Conservation (phyloP, 2,797 vertebrate genomes). For the Pseudomugil tenellus region DNA sequence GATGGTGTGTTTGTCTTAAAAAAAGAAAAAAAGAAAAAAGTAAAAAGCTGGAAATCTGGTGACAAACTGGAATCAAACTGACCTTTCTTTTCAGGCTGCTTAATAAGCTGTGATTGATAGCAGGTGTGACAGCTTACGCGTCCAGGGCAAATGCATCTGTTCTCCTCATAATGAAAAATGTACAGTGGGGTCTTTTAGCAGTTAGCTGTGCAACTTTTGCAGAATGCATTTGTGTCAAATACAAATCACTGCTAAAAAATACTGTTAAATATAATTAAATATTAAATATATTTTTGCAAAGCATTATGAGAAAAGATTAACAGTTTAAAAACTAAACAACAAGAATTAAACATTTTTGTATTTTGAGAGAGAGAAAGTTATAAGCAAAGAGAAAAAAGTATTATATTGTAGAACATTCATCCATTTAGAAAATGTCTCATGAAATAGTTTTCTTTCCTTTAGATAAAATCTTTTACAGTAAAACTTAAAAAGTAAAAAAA, state of each 20-base stretch:
- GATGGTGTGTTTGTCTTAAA: slow-evolving; percentile 13
- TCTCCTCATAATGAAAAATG: background rate
- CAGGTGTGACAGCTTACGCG: slow-evolving; percentile 26
- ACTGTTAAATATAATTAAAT: background rate
- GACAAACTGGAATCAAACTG: slow-evolving; percentile 22
- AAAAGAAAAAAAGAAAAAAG: slow-evolving; percentile 14
- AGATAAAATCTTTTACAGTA: background rate
- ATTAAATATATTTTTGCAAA: background rate
- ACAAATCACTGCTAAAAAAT: background rate
- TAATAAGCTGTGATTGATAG: slow-evolving; percentile 42
- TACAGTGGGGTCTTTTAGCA: background rate
- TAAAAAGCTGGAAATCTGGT: slow-evolving; percentile 15
- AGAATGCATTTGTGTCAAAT: background rate
- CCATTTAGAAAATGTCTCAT: background rate
- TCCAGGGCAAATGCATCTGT: slow-evolving; percentile 15
- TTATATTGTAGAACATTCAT: too few relatives aligned
- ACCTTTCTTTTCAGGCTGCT: slow-evolving; percentile 31
- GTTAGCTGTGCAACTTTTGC: background rate
- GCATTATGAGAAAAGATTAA: background rate
- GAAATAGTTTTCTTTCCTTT: background rate
- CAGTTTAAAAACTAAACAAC: background rate
- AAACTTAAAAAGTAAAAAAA: too few relatives aligned
- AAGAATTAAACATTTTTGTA: background rate
- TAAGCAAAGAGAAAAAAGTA: background rate
- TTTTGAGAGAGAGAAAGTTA: background rate